Evolutionary conservation across 2,888 invertebrate genomes (phyloP), one percentile per base, ranked within the genome.

Genomic region (Autographa gamma): DNA sequence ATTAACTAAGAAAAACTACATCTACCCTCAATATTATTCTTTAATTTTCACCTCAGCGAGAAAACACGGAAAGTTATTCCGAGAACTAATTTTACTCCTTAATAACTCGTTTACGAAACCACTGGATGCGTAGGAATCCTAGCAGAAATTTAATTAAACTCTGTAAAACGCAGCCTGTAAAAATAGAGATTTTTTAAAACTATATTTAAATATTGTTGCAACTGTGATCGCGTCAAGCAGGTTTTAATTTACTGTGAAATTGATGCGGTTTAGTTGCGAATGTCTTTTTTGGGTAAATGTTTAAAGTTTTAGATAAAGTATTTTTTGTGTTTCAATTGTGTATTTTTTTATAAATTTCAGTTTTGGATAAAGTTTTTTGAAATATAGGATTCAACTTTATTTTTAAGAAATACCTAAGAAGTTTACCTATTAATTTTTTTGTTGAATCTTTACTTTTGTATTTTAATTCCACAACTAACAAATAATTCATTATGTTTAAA

Each of bases 121-220:
- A 63, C 66, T 56, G 66, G 5, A 62, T 68, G 32, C 59, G 62
- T 54, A 60, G 66, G 73, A 76, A 71, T 69, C 63, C 56, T 31
- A 60, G 60, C 34, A 62, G 60, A 66, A 76, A 71, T 76, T 81
- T 82, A 76, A 80, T 80, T 81, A 76, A 66, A 71, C 14, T 63
- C 56, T 25, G 63, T 59, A 67, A 72, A 64, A 43, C 16, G 66
- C 19, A 43, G 54, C 25, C 69, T 73, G 81, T 66, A 61, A 73
- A 77, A 77, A 80, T 52, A 77, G 25, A 58, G 52, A 61, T 69
- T 69, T 69, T 58, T 9, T 9, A 54, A 72, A 71, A 62, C 63
- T 56, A 43, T 18, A 76, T 63, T 76, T 59, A 71, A 63, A 61
- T 63, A 71, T 71, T 77, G 64, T 79, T 59, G 16, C 58, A 54